Conservation (phyloP, 2,113 vertebrate species). For the Pogonocichla stellata region DNA sequence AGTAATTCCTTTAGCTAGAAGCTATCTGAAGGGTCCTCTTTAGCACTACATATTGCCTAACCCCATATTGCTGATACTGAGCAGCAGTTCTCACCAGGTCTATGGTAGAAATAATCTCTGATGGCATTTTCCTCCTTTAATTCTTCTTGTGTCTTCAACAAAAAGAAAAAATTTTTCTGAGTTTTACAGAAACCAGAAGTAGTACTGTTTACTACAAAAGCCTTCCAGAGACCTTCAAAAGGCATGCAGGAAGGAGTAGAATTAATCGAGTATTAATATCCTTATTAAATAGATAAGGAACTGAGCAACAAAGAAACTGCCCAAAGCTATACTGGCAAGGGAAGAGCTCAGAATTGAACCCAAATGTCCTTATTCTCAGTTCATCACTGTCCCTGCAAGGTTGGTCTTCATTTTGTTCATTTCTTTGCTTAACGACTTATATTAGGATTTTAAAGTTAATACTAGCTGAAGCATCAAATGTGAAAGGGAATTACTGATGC, state of each 20-base stretch:
- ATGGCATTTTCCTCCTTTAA: background rate
- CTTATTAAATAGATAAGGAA: slow-evolving; percentile 50
- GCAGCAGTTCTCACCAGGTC: background rate
- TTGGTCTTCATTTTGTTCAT: slow-evolving; percentile 17
- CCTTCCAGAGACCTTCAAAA: background rate
- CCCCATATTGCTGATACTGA: background rate
- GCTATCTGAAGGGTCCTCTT: background rate
- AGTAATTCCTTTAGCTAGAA: background rate
- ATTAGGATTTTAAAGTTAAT: slow-evolving; percentile 40
- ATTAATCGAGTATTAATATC: slow-evolving; percentile 30
- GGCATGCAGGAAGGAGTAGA: background rate
- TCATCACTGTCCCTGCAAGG: slow-evolving; percentile 35
- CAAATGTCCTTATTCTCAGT: slow-evolving; percentile 43
- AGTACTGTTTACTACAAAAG: background rate
- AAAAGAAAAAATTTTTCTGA: background rate
- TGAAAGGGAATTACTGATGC: slow-evolving; percentile 28
- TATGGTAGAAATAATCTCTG: background rate
- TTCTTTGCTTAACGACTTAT: slow-evolving; percentile 41
- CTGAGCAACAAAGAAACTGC: slow-evolving; percentile 27
- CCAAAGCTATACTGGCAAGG: slow-evolving; percentile 24
- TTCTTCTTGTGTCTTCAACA: background rate
- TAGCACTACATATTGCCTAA: background rate
- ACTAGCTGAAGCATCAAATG: slow-evolving; percentile 44
- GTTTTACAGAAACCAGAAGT: background rate
- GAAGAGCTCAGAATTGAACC: slow-evolving; percentile 38